These are phyloP conservation scores for Drosophila willistoni DNA, from an alignment of 1,140 invertebrate species.

Conservation along the genomic window DNA sequence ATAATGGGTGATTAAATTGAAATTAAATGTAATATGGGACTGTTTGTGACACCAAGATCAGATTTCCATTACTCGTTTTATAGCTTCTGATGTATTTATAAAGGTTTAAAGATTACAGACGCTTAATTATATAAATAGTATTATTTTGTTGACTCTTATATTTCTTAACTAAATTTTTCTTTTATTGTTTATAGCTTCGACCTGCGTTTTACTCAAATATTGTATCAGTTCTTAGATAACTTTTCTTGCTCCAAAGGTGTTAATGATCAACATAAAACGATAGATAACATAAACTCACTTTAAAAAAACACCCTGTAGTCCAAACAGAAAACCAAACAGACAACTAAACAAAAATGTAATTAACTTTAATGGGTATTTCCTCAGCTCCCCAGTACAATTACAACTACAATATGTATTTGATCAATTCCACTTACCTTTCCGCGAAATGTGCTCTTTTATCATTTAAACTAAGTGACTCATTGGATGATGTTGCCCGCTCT, in stretches of 20 bases:
- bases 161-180: slow-evolving; percentile 7
- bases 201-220: not conserved
- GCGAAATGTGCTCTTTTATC: slow-evolving; percentile 58
- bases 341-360: slow-evolving; percentile 45
- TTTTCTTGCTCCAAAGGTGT: slow-evolving; percentile 15
- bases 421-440: slow-evolving; percentile 50
- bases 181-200: not conserved
- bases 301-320: slow-evolving; percentile 43
- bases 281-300: not conserved
- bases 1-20: not conserved
- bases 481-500: slow-evolving; percentile 53
- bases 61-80: too few relatives aligned
- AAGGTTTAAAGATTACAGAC: too few relatives aligned
- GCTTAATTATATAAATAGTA: too few relatives aligned
- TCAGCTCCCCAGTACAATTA: slow-evolving; percentile 1
- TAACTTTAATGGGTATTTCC: slow-evolving; percentile 62
- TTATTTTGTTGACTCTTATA: not conserved
- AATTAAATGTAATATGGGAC: not conserved
- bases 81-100: too few relatives aligned
- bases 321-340: slow-evolving; percentile 18
- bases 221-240: slow-evolving; percentile 11
- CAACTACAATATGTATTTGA: not conserved
- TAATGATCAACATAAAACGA: not conserved
- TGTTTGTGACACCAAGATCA: too few relatives aligned
- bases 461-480: slow-evolving; percentile 41